Evolutionary conservation across 2,888 invertebrate genomes (phyloP).

Genomic region (Sinohyriopsis cumingii): DNA sequence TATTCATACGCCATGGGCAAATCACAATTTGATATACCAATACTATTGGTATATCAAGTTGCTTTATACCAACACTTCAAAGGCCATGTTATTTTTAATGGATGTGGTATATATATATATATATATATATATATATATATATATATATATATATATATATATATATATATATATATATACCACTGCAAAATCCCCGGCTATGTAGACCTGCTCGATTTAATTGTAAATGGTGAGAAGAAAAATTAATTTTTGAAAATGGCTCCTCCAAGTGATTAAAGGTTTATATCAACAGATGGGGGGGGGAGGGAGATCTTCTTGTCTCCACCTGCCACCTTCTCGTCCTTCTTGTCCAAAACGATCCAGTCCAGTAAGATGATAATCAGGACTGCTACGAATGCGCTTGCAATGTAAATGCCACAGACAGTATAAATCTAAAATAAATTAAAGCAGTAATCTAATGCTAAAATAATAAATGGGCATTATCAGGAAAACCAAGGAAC

Average conservation of each 20-base stretch:
- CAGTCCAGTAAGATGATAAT: constrained; percentile 89
- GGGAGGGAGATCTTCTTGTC: constrained; percentile 39
- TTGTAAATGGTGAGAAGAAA: constrained; percentile 97
- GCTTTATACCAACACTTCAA: too few relatives aligned
- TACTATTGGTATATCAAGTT: too few relatives aligned
- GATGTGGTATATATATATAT: too few relatives aligned
- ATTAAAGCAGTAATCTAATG: neutral
- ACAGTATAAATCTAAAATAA: constrained; percentile 86
- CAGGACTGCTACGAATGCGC: constrained; percentile 87
- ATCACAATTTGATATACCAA: too few relatives aligned
- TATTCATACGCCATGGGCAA: too few relatives aligned
- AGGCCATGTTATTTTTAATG: too few relatives aligned
- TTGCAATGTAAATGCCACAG: constrained; percentile 89
- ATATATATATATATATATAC: constrained; percentile 51
- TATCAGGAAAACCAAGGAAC: neutral
- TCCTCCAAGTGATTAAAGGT: constrained; percentile 88
- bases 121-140: too few relatives aligned
- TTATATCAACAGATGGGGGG: constrained; percentile 70
- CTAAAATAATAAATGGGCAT: neutral
- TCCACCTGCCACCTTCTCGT: constrained; percentile 20
- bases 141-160: too few relatives aligned
- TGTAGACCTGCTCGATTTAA: constrained; percentile 97
- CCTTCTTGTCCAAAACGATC: constrained; percentile 58
- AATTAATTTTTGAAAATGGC: constrained; percentile 91
- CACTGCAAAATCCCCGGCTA: constrained; percentile 81